These are phyloP conservation scores for Epinephelus cyanopodus DNA, from an alignment of 2,113 vertebrate species.

Conservation along the genomic window DNA sequence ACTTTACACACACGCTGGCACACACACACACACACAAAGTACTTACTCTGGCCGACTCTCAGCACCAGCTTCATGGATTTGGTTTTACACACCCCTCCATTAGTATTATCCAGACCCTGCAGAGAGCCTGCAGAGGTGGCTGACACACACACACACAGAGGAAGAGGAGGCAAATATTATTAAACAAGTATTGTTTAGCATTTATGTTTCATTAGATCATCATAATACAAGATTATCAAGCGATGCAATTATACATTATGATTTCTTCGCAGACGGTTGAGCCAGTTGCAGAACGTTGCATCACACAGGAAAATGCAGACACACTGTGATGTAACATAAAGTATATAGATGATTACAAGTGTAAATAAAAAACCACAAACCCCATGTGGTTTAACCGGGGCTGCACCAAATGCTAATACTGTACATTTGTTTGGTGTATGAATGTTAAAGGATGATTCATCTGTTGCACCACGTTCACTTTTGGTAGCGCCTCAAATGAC, in stretches of 20 bases:
- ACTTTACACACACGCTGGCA: neutral
- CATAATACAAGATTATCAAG: neutral
- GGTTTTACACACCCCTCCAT: conserved; percentile 94
- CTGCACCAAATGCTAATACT: neutral
- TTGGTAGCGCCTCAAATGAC: too few relatives aligned
- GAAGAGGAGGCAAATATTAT: conserved; percentile 21
- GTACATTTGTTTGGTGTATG: neutral
- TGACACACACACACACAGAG: conserved; percentile 63
- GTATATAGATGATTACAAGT: conserved; percentile 13
- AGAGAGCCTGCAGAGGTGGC: conserved; percentile 96
- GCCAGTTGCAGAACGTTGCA: conserved; percentile 50
- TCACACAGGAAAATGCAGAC: conserved; percentile 35
- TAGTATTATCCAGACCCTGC: conserved; percentile 94
- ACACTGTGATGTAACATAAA: conserved; percentile 1
- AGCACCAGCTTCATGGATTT: conserved; percentile 99
- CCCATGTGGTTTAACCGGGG: neutral
- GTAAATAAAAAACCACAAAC: conserved; percentile 7
- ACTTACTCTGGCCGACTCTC: conserved; percentile 98
- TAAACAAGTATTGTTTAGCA: neutral
- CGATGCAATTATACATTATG: neutral
- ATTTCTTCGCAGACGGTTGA: conserved; percentile 21
- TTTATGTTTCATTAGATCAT: neutral
- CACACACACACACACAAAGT: conserved; percentile 16
- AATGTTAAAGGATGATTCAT: too few relatives aligned
- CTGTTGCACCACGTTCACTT: too few relatives aligned